Conservation (phyloP, 2,113 vertebrate genomes). For the Chlamydotis undulata region DNA sequence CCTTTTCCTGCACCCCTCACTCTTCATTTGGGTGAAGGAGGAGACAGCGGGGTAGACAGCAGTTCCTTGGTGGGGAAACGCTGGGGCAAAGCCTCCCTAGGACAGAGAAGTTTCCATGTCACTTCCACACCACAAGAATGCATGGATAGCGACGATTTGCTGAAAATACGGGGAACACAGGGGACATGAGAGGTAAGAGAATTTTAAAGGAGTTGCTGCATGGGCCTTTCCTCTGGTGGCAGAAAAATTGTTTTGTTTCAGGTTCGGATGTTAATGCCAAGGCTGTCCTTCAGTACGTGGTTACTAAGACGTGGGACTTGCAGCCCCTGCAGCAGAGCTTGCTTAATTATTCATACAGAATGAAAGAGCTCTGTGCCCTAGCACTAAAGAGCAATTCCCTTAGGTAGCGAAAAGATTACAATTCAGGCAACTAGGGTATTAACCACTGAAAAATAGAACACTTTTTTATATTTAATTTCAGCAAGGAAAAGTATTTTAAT, state of each 20-base stretch:
- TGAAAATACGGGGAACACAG: not conserved
- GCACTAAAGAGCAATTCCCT: not conserved
- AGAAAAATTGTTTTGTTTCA: not conserved
- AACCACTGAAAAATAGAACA: not conserved
- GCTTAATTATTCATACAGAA: not conserved
- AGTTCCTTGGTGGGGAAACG: accelerated
- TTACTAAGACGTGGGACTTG: not conserved
- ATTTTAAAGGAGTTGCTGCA: not conserved
- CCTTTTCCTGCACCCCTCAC: not conserved
- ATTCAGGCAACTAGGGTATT: not conserved
- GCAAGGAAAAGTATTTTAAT: not conserved
- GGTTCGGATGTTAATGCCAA: not conserved
- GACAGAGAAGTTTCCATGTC: not conserved
- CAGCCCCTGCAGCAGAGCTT: not conserved
- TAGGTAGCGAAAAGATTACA: not conserved
- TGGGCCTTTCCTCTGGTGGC: not conserved
- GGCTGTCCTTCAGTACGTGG: not conserved
- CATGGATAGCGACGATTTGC: accelerated
- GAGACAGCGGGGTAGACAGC: not conserved
- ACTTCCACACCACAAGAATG: not conserved
- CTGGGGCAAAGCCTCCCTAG: not conserved
- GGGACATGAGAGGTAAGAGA: accelerated
- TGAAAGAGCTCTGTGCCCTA: not conserved
- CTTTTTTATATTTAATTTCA: not conserved
- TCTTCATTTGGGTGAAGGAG: not conserved